Percentiles rank a stretch among this genome's conserved stretches.
phyloP scores from a whole-genome alignment of 2,113 vertebrate species.

The Colinus virginianus region DNA sequence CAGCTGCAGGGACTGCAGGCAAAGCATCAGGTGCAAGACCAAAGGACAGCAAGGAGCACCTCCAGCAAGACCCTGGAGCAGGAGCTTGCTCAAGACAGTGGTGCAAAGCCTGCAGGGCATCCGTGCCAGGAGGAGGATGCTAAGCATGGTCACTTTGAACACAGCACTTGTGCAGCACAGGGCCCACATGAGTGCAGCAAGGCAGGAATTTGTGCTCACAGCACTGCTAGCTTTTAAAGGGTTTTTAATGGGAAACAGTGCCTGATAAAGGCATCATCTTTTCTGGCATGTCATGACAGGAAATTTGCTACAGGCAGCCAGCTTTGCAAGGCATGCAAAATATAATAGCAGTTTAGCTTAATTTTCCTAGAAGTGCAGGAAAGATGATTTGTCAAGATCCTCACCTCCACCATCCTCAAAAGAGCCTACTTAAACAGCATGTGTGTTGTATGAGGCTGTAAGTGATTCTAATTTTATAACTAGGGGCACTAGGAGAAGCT shows the following conservation, averaged over 20 bases:
- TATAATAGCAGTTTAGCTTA: not conserved
- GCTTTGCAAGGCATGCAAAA: not conserved
- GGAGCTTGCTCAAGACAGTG: not conserved
- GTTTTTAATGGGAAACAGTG: not conserved
- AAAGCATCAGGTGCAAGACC: not conserved
- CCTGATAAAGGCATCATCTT: conserved; percentile 46
- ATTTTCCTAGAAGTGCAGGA: not conserved
- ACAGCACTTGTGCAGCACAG: not conserved
- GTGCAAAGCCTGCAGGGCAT: not conserved
- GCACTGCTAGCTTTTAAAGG: not conserved
- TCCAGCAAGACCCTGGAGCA: not conserved
- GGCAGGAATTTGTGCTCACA: rapidly evolving
- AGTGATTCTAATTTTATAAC: conserved; percentile 13
- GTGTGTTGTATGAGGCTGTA: not conserved
- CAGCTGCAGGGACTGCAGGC: not conserved
- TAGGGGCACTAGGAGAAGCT: not conserved
- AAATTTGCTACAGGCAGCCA: conserved; percentile 27
- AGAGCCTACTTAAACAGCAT: not conserved
- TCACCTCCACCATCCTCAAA: not conserved
- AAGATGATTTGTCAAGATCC: not conserved
- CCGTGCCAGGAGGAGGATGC: not conserved
- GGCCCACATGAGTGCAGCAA: not conserved
- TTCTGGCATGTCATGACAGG: conserved; percentile 9
- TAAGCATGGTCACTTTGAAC: rapidly evolving
- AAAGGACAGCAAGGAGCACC: not conserved